phyloP scores from a whole-genome alignment of 2,113 vertebrate species.

The Pituophis catenifer region DNA sequence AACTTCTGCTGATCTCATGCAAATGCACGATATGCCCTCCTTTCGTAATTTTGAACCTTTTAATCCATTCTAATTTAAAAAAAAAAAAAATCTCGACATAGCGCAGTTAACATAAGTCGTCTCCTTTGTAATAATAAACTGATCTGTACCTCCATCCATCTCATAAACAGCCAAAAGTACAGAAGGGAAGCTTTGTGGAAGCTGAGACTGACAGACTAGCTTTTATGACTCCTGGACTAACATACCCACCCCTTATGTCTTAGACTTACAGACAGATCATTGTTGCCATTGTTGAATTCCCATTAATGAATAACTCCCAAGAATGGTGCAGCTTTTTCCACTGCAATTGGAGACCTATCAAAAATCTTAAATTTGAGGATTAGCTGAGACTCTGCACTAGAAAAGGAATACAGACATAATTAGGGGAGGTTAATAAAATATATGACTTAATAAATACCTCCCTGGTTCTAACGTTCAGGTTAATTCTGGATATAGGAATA shows the following conservation, averaged over 20 bases:
- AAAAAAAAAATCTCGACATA: slow-evolving; percentile 19
- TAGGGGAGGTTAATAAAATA: slow-evolving; percentile 47
- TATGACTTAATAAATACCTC: slow-evolving; percentile 34
- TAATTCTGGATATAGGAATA: slow-evolving; percentile 38
- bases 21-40: slow-evolving; percentile 10
- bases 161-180: slow-evolving; percentile 50
- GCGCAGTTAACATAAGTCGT: slow-evolving; percentile 48
- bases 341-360: slow-evolving; percentile 39
- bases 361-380: slow-evolving; percentile 43
- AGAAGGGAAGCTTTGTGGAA: slow-evolving; percentile 48
- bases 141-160: slow-evolving; percentile 17
- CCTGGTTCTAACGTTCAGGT: slow-evolving; percentile 46
- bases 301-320: slow-evolving; percentile 60
- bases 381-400: slow-evolving; percentile 42
- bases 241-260: slow-evolving; percentile 3
- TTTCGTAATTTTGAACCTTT: slow-evolving; percentile 28
- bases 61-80: slow-evolving; percentile 40
- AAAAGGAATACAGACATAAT: slow-evolving; percentile 27
- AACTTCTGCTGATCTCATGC: background rate
- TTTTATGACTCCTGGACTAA: slow-evolving; percentile 40
- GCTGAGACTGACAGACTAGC: slow-evolving; percentile 35
- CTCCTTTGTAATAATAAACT: slow-evolving; percentile 57
- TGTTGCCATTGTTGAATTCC: slow-evolving; percentile 51
- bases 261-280: slow-evolving; percentile 52
- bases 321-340: slow-evolving; percentile 61